Evolutionary conservation across 2,888 invertebrate species (phyloP), one percentile per base, ranked within the genome.

Genomic region (Corbicula japonica): DNA sequence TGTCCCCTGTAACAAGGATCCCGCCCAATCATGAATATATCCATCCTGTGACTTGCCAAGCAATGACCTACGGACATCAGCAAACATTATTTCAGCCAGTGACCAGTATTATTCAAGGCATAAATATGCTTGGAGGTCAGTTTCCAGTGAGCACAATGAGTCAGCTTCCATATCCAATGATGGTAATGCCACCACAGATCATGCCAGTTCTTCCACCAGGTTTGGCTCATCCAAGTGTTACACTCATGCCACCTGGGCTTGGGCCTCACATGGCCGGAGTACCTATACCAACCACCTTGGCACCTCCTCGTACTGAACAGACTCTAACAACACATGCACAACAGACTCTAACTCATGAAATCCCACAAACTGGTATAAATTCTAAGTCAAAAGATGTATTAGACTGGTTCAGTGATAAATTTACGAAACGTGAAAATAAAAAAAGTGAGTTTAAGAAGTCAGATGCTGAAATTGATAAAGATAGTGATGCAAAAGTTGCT

Each of bases 401-500:
- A 48, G 71, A 79, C 41, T 75, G 79, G 60, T 75, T 75, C 26
- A 66, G 62, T 38, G 79, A 79, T 21, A 79, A 75, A 38, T 75
- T 61, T 65, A 10, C 21, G 56, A 76, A 50, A 63, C 34, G 38
- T 46, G 63, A 63, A 72, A 26, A 23, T n/a, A 41, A 44, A 58
- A 21, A 46, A 41, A 6, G 48, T 30, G 23, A 66, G 0, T 35
- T 8, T 38, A 38, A 66, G 23, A 52, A 48, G n/a, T 10, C 44
- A 44, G 1, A 15, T 3, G 18, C 46, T 18, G 10, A 21, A 6
- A 2, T 4, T 3, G 46, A 63, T 32, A 21, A 32, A 46, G 32
- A 21, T 6, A 35, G 58, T 35, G 58, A 58, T n/a, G 3, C 58
- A 35, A 58, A 58, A 35, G 38, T 30, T n/a, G 58, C 34, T n/a